Percentiles rank a stretch among this genome's conserved stretches.
phyloP scores from a whole-genome alignment of 2,888 invertebrate genomes.

The Synanthedon tipuliformis region DNA sequence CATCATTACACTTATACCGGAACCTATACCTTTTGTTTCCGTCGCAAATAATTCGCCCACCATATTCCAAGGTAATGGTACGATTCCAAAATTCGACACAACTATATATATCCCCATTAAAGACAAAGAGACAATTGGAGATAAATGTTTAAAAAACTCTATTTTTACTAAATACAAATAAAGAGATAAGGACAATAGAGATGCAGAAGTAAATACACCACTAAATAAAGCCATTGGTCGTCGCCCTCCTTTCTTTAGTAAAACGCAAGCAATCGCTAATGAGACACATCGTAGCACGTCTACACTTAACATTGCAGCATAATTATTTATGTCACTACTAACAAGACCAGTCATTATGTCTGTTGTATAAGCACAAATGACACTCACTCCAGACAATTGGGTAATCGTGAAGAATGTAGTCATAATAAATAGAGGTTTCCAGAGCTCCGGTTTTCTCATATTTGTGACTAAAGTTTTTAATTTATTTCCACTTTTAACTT shows the following conservation, averaged over 20 bases:
- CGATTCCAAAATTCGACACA: conserved; percentile 71
- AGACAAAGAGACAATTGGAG: conserved; percentile 53
- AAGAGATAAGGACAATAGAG: conserved; percentile 66
- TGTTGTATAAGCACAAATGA: conserved; percentile 78
- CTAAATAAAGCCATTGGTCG: conserved; percentile 74
- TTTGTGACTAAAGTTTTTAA: conserved; percentile 39
- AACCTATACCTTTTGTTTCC: conserved; percentile 74
- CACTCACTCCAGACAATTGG: conserved; percentile 78
- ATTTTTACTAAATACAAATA: conserved; percentile 49
- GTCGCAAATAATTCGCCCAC: conserved; percentile 79
- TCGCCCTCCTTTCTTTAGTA: conserved; percentile 72
- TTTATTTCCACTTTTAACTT: conserved; percentile 35
- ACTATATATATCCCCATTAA: conserved; percentile 70
- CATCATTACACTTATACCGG: conserved; percentile 75
- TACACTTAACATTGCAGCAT: conserved; percentile 74
- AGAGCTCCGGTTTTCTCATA: conserved; percentile 67
- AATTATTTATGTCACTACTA: conserved; percentile 60
- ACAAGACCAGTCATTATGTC: conserved; percentile 73
- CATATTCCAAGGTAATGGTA: conserved; percentile 80
- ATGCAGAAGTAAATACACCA: conserved; percentile 70
- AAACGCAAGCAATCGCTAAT: conserved; percentile 70
- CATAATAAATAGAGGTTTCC: conserved; percentile 73
- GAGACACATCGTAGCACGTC: conserved; percentile 73
- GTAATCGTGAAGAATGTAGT: conserved; percentile 74
- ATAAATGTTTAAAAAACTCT: conserved; percentile 26